Percentiles rank a stretch among this genome's conserved stretches.
Evolutionary conservation across 2,888 invertebrate species (phyloP).

Genomic region (Zhuqinia jingwanae): DNA sequence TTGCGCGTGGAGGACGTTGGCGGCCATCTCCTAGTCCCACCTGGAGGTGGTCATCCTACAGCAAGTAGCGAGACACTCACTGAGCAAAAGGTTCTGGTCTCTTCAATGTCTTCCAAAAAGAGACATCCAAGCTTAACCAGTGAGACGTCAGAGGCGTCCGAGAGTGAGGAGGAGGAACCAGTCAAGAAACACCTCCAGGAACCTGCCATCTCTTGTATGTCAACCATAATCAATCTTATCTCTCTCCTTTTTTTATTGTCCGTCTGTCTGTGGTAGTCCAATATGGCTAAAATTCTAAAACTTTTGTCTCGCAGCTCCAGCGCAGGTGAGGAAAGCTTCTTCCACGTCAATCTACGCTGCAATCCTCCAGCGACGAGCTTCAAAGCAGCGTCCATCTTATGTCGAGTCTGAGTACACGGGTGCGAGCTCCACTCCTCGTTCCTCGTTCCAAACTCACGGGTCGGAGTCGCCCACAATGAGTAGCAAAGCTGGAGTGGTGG

Average conservation of each 20-base stretch:
- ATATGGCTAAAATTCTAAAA: too few species aligned
- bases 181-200: conserved; percentile 66
- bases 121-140: conserved; percentile 78
- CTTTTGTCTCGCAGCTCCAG: conserved; percentile 74
- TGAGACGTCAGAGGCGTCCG: conserved; percentile 77
- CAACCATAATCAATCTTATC: neutral
- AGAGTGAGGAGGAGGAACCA: conserved; percentile 77
- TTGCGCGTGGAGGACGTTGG: conserved; percentile 78
- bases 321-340: conserved; percentile 78
- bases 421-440: conserved; percentile 83
- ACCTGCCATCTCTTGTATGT: conserved; percentile 76
- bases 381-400: conserved; percentile 79
- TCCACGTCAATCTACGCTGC: conserved; percentile 79
- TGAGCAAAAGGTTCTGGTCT: conserved; percentile 72
- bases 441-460: conserved; percentile 84
- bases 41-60: conserved; percentile 75
- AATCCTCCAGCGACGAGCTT: conserved; percentile 79
- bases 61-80: conserved; percentile 79
- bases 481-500: conserved; percentile 93
- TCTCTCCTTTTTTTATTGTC: conserved; percentile 21
- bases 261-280: too few species aligned
- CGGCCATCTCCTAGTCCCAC: conserved; percentile 78
- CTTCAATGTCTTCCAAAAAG: conserved; percentile 71
- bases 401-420: conserved; percentile 80
- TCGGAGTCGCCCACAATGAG: conserved; percentile 84